Evolutionary conservation across 1,140 invertebrate genomes (phyloP).

Genomic region (Ceratina calcarata): DNA sequence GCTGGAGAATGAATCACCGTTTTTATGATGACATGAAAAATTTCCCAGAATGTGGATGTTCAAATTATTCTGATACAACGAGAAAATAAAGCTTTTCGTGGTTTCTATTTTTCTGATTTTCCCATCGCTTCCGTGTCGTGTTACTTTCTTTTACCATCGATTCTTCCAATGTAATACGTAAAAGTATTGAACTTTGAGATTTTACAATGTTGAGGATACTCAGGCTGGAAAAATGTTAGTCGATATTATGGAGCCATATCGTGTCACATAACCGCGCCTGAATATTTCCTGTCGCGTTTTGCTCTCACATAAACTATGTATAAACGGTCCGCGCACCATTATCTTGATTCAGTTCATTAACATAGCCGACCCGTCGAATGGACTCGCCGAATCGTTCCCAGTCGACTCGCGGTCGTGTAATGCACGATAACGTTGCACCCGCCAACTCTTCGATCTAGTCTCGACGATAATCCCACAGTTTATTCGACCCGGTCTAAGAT

Average conservation of each 20-base stretch:
- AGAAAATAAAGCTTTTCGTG: too few relatives aligned
- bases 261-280: conserved; percentile 59
- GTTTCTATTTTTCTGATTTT: too few relatives aligned
- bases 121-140: too few relatives aligned
- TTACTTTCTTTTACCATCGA: too few relatives aligned
- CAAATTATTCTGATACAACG: too few relatives aligned
- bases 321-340: conserved; percentile 47
- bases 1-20: background rate
- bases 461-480: conserved; percentile 45
- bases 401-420: conserved; percentile 55
- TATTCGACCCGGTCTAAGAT: conserved; percentile 30
- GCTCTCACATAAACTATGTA: conserved; percentile 64
- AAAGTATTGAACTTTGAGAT: too few relatives aligned
- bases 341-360: conserved; percentile 67
- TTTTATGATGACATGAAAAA: background rate
- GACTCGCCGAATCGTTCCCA: conserved; percentile 58
- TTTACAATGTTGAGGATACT: too few relatives aligned
- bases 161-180: too few relatives aligned
- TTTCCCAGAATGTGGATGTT: too few relatives aligned
- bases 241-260: conserved; percentile 57
- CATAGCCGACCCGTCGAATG: conserved; percentile 59
- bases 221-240: conserved; percentile 12
- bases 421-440: conserved; percentile 58
- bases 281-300: conserved; percentile 66
- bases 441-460: conserved; percentile 46